Base-by-base conservation (phyloP, 2,888 invertebrate species). In the Onthophagus sagittarius region DNA sequence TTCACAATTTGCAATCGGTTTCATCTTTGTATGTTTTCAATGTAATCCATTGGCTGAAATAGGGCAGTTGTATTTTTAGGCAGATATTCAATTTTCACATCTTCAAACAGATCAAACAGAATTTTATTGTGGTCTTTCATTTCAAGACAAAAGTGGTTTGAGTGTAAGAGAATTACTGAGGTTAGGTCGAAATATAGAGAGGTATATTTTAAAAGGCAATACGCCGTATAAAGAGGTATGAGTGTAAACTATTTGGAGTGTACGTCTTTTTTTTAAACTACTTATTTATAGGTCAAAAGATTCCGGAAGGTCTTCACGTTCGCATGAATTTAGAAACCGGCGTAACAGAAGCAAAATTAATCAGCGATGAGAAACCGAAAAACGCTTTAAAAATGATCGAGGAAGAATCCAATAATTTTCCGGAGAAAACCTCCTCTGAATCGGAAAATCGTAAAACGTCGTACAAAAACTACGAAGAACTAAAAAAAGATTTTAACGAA, bases 281-380 rank as follows among this genome's bases (percentile, higher is more conserved):
- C 6, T 23, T 67, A 69, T 70, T 82, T 84, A 64, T 77, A 92
- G 94, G 91, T 74, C 92, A 93, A 83, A 86, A 88, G 14, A 88
- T 94, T 78, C 94, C 94, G 0, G 84, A 88, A 73, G 94, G 94
- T 0, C 85, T 94, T 2, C 94, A 95, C 82, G 87, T 94, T 4
- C 86, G 93, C 69, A 88, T 94, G 74, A 92, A 94, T 85, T 85
- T 95, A n/a, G 85, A 91, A 83, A 94, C 93, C 9, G 93, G 93
- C 0, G 81, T 88, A 75, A 91, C 89, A 62, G 93, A 94, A 83
- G 94, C 93, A 0, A 94, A 93, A 84, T 83, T 94, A 53, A 79
- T 93, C 77, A 90, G 90, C 31, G 81, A 82, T 1, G 39, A 53
- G 0, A 67, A 32, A 73, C 31, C 63, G 39, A 72, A 15, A 69